Base-by-base conservation (phyloP, 1,140 invertebrate species). In the Neodiprion pinetum region DNA sequence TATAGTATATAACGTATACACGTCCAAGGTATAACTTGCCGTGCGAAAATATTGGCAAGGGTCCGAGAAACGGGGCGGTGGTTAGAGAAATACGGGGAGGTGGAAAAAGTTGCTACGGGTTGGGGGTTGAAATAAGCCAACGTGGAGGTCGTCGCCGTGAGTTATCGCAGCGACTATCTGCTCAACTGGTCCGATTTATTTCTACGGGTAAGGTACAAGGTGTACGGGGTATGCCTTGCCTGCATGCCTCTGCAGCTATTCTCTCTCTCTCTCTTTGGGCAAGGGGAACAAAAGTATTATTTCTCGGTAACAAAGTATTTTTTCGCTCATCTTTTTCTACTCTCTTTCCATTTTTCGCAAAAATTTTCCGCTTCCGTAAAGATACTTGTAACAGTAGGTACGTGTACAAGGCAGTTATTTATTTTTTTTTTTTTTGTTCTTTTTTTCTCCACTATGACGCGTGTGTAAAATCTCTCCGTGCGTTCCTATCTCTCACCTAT, bases 281-380 rank as follows among this genome's bases (percentile, higher is more conserved):
- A 21, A 21, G 17, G 17, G 17, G 17, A 21, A 21, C 17, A 21
- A 21, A 21, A 21, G 17, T 21, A 21, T 21, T 21, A 21, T 21
- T 87, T 84, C 84, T 81, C 75, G 78, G 72, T 83, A 85, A 87
- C 87, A 86, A 85, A 86, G 79, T 86, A 83, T 87, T 86, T 68
- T 81, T 76, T 74, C 50, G 50, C 17, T 21, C 17, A 21, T 21
- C 17, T 21, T 21, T 21, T 21, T 21, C 17, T 21, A 21, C 17
- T 21, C 17, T 21, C 17, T 21, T 21, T 21, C 17, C 17, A 21
- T 21, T 21, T 21, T 21, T 21, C 17, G 17, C 17, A 21, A 21
- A 21, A 21, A 21, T 21, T 21, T 1, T 21, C 17, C 17, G 17
- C 17, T 21, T 21, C 17, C 17, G 17, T 21, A 21, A 1, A 21